A percentile compares a stretch with the other conserved stretches of the same genome.
Conservation (phyloP, 2,797 vertebrate species). For the Cyclopterus lumpus region DNA sequence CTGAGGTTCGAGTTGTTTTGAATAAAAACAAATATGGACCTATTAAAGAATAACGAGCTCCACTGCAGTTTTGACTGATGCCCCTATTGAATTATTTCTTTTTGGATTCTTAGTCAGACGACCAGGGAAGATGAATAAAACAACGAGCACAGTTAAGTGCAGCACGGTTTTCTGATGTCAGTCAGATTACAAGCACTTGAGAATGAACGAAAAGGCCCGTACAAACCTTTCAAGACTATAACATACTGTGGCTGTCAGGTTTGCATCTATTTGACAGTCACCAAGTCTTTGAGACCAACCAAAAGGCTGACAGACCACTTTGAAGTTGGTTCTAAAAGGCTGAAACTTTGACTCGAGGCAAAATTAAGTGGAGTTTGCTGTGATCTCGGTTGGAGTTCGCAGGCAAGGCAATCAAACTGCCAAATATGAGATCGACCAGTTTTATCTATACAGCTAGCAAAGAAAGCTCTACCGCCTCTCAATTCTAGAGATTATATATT, state of each 20-base stretch:
- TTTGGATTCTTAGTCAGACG: background rate
- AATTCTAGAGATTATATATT: background rate
- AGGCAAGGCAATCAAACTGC: background rate
- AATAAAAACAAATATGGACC: slow-evolving; percentile 1
- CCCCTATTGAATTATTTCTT: slow-evolving; percentile 6
- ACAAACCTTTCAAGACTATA: background rate
- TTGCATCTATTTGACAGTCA: background rate
- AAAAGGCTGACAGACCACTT: slow-evolving; percentile 6
- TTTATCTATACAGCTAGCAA: background rate
- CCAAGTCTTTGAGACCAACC: background rate
- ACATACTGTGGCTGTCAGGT: background rate
- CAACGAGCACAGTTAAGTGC: slow-evolving; percentile 6
- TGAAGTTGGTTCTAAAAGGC: background rate
- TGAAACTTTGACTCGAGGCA: background rate
- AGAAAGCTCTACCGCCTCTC: background rate
- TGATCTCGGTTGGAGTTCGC: slow-evolving; percentile 3
- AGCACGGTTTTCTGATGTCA: background rate
- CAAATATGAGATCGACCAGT: slow-evolving; percentile 1
- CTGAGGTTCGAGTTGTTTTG: background rate
- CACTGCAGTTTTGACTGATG: background rate
- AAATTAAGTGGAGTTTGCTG: background rate
- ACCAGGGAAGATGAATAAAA: slow-evolving; percentile 31
- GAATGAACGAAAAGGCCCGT: slow-evolving; percentile 9
- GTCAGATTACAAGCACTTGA: slow-evolving; percentile 4
- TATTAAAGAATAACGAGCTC: background rate